Evolutionary conservation across 1,140 invertebrate genomes (phyloP).

Genomic region (Acyrthosiphon pisum): DNA sequence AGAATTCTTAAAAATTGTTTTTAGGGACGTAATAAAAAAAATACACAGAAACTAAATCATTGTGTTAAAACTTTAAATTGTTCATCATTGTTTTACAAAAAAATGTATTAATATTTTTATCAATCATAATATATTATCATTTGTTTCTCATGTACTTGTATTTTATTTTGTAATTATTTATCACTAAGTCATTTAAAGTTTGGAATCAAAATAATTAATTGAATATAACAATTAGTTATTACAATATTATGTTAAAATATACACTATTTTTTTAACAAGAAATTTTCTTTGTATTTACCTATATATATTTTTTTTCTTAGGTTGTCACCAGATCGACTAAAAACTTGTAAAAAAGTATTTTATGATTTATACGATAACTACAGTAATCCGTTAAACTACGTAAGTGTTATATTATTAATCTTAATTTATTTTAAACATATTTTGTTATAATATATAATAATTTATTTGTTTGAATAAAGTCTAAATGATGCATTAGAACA

Average conservation of each 20-base stretch:
- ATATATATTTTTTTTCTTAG: not conserved
- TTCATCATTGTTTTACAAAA: not conserved
- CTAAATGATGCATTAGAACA: not conserved
- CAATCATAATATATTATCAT: not conserved
- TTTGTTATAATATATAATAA: not conserved
- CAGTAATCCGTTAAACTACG: not conserved
- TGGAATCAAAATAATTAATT: not conserved
- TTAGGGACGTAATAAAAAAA: not conserved
- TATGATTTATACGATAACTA: conserved; percentile 6
- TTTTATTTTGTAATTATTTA: not conserved
- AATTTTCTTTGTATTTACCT: not conserved
- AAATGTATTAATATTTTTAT: not conserved
- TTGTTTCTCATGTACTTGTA: not conserved
- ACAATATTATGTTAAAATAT: not conserved
- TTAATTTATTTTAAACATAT: not conserved
- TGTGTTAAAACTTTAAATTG: not conserved
- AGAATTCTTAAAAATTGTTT: not conserved
- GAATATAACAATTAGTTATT: not conserved
- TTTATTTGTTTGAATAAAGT: conserved; percentile 7
- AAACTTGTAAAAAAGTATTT: conserved; percentile 41
- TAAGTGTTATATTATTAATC: conserved; percentile 1
- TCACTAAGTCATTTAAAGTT: not conserved
- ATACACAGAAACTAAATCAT: not conserved
- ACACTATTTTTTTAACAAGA: not conserved
- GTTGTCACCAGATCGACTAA: not conserved